A percentile compares a stretch with the other conserved stretches of the same genome.
Evolutionary conservation across 2,797 vertebrate species (phyloP).

Genomic region (Acanthurus tractus): DNA sequence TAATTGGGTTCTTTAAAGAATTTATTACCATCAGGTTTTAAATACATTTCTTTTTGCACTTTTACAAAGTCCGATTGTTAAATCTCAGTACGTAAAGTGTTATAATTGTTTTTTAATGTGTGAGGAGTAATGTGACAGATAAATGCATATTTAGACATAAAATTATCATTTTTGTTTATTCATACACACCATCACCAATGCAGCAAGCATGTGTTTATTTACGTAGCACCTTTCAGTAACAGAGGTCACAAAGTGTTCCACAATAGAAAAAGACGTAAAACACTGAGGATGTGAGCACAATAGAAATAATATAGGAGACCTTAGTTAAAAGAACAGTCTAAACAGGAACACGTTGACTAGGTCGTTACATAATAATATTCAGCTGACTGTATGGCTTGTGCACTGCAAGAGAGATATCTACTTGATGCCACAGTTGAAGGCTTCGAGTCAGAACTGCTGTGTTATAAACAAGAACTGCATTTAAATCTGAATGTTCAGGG

Average conservation of each 20-base stretch:
- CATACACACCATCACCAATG: no score
- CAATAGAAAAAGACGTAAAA: not conserved
- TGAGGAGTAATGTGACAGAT: no score
- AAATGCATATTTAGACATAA: no score
- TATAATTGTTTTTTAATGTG: no score
- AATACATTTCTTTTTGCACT: not conserved
- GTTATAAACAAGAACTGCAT: not conserved
- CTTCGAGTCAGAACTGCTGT: not conserved
- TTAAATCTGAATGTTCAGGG: not conserved
- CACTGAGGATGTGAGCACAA: not conserved
- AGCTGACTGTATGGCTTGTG: not conserved
- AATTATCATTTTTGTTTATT: no score
- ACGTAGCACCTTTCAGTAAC: not conserved
- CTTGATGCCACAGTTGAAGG: slow-evolving; percentile 2
- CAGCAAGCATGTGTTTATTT: not conserved
- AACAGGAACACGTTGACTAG: not conserved
- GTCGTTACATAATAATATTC: not conserved
- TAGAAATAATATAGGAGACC: not conserved
- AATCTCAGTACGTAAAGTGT: not conserved
- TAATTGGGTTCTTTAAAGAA: not conserved
- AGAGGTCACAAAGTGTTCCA: slow-evolving; percentile 6
- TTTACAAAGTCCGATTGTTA: not conserved
- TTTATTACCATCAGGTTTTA: not conserved
- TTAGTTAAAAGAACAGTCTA: not conserved
- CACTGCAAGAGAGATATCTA: not conserved